phyloP scores from a whole-genome alignment of 1,140 invertebrate genomes.

The Meloidogyne hapla region DNA sequence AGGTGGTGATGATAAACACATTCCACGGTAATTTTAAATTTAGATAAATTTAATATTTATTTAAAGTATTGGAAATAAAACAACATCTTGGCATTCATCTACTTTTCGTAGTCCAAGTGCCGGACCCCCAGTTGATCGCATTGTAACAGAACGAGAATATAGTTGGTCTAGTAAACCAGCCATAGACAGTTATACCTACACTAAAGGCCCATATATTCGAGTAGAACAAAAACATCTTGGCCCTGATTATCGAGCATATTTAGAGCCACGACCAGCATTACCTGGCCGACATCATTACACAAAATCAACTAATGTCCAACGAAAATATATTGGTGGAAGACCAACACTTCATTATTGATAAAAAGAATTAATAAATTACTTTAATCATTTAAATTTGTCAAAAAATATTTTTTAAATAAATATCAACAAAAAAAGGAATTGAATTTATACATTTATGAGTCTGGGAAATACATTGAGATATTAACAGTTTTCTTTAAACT shows the following conservation, averaged over 20 bases:
- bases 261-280: slow-evolving; percentile 12
- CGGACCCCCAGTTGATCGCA: background rate
- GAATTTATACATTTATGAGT: too few species aligned
- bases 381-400: too few species aligned
- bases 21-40: background rate
- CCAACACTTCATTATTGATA: background rate
- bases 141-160: slow-evolving; percentile 2
- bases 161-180: background rate
- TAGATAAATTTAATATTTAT: background rate
- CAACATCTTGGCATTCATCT: background rate
- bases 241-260: slow-evolving; percentile 12
- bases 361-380: background rate
- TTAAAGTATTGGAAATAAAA: background rate
- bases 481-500: too few species aligned
- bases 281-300: background rate
- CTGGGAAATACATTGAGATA: too few species aligned
- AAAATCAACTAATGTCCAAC: background rate
- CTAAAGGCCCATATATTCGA: slow-evolving; percentile 10
- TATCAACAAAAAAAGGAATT: too few species aligned
- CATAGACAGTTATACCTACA: background rate
- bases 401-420: too few species aligned
- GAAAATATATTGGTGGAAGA: slow-evolving; percentile 5
- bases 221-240: slow-evolving; percentile 1
- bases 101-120: background rate
- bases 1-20: background rate